Evolutionary conservation across 1,140 invertebrate species (phyloP), one percentile per base, ranked within the genome.

Genomic region (Globodera ellingtonae): DNA sequence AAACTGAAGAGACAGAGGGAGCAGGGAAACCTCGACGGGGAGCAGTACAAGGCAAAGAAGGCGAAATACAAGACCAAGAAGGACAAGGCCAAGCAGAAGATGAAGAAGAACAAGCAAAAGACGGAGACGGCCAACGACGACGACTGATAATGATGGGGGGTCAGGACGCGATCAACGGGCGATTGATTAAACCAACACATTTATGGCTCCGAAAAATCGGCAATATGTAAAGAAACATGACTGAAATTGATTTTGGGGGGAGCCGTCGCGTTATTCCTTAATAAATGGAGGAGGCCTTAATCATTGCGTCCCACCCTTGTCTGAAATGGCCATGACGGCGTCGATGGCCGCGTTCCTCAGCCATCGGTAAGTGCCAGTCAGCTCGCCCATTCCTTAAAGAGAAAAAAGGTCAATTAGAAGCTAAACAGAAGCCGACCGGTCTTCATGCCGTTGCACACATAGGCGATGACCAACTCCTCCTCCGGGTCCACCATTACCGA

Each of bases 401-500:
- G 13, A 0, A 62, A 10, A 35, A 18, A 13, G 18, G 18, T n/a
- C 0, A 62, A 6, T 15, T 15, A 62, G 52, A 9, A 1, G 15
- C 15, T 52, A 6, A 52, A 8, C 52, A 8, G 7, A 52, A 62
- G 7, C 4, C 50, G 50, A 52, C 56, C 86, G 7, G 85, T 83
- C 81, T 87, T 87, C 50, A 87, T 59, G 13, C 86, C 87, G 56
- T 87, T 87, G 6, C 78, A 79, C 18, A 87, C 86, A 74, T 87
- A 87, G 15, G 84, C 79, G 79, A 87, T 85, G 6, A 86, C 87
- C 35, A 87, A 70, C 62, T 83, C 73, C 15, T 88, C 86, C 46
- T 87, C 86, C 71, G 84, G 78, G 70, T 84, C 82, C 67, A 88
- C 81, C 87, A 87, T 87, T n/a, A 87, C 72, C 6, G 85, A 84